Conservation (phyloP, 2,113 vertebrate genomes). For the Marmota monax region DNA sequence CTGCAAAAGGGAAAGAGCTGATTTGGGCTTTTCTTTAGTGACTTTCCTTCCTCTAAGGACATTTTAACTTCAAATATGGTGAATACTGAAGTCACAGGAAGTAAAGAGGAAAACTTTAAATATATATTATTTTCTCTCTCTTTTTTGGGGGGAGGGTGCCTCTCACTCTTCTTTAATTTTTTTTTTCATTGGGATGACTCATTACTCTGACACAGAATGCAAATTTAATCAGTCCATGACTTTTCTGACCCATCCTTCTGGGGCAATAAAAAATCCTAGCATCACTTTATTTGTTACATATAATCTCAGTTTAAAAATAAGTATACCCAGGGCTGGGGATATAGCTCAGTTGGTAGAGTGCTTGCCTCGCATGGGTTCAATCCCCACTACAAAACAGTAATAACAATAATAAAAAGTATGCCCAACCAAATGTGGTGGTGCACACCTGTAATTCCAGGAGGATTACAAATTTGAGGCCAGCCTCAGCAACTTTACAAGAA, state of each 20-base stretch:
- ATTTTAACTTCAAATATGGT: background rate
- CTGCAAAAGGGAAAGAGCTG: background rate
- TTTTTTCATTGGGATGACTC: background rate
- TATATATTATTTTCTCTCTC: background rate
- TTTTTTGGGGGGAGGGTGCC: no score
- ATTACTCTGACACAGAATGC: background rate
- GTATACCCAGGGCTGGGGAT: background rate
- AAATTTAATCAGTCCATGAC: background rate
- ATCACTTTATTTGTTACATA: background rate
- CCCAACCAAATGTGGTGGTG: no score
- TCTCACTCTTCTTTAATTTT: slow-evolving; percentile 27
- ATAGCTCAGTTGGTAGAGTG: no score
- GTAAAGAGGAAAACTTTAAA: background rate
- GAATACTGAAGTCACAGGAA: background rate
- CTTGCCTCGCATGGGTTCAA: no score
- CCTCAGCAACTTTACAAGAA: no score
- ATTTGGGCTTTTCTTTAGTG: slow-evolving; percentile 2
- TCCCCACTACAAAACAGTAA: no score
- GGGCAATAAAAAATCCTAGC: background rate
- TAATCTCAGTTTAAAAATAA: background rate
- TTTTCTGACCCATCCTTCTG: slow-evolving; percentile 18
- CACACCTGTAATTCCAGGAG: no score
- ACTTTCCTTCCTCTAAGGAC: background rate
- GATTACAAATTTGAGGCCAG: no score
- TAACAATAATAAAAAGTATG: no score